A percentile compares a stretch with the other conserved stretches of the same genome.
Evolutionary conservation across 2,888 invertebrate species (phyloP).

Genomic region (Eumacrocentrus americanus): DNA sequence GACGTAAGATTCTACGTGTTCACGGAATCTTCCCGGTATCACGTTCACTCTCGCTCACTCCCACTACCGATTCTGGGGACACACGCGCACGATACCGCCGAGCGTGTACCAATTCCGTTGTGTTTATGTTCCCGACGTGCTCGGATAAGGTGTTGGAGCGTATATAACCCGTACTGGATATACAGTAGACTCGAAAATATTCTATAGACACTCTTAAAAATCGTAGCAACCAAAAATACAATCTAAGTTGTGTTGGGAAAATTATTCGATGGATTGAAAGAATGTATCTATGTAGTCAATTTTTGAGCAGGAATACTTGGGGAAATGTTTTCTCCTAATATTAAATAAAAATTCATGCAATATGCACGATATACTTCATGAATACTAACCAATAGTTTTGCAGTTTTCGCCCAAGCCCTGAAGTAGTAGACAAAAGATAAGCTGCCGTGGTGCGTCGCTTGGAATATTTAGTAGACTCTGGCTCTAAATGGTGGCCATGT

Average conservation of each 20-base stretch:
- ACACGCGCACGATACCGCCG: conserved; percentile 5
- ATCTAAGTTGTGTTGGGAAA: too few relatives aligned
- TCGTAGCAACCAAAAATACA: not conserved
- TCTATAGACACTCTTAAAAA: not conserved
- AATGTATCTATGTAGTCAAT: too few relatives aligned
- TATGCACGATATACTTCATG: too few relatives aligned
- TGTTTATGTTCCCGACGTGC: conserved; percentile 35
- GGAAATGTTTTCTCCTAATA: too few relatives aligned
- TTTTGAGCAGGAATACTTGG: not conserved
- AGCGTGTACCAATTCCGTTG: conserved; percentile 30
- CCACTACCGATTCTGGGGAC: not conserved
- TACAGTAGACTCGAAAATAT: conserved; percentile 11
- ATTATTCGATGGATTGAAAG: conserved; percentile 2
- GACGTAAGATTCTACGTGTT: conserved; percentile 38
- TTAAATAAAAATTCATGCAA: too few relatives aligned
- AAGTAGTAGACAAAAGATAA: too few relatives aligned
- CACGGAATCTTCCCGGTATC: conserved; percentile 15
- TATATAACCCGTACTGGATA: conserved; percentile 1
- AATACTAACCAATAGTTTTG: too few relatives aligned
- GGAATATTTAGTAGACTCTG: conserved; percentile 39
- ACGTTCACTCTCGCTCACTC: conserved; percentile 16
- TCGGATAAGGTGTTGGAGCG: conserved; percentile 29
- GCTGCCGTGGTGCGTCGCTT: conserved; percentile 31
- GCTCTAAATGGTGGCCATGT: conserved; percentile 36
- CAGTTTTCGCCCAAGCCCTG: too few relatives aligned